Percentiles rank a stretch among this genome's conserved stretches.
These are phyloP conservation scores for Cyanoliseus patagonus DNA, from an alignment of 2,113 vertebrate species.

Conservation along the genomic window DNA sequence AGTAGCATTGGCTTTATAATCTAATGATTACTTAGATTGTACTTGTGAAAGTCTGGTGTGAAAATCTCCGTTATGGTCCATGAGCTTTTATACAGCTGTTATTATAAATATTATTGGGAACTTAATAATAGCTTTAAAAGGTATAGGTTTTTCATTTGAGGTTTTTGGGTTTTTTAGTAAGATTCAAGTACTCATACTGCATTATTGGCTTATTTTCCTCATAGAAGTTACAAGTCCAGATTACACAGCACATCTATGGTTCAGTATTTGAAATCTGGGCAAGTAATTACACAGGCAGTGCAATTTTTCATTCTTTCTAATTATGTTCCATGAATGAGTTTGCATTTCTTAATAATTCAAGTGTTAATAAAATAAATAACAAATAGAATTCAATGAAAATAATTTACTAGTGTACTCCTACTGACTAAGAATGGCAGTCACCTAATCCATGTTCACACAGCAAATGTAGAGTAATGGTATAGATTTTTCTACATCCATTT, in stretches of 20 bases:
- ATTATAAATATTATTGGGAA: background rate
- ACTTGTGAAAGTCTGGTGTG: background rate
- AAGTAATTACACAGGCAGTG: background rate
- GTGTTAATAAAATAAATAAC: background rate
- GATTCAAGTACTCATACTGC: background rate
- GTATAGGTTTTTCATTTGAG: background rate
- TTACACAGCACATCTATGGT: background rate
- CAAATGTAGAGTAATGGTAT: background rate
- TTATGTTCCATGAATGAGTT: background rate
- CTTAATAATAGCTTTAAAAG: background rate
- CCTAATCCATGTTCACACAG: fast-evolving
- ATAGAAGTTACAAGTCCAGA: background rate
- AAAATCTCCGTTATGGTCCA: background rate
- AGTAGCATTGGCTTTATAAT: background rate
- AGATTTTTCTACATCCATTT: background rate
- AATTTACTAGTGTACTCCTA: background rate
- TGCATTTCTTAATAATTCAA: background rate
- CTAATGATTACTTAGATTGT: background rate
- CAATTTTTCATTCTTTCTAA: background rate
- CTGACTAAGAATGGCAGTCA: background rate
- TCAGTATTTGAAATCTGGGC: background rate
- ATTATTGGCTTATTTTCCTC: background rate
- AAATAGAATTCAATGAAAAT: background rate
- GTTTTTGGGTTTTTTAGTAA: background rate
- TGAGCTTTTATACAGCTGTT: background rate